phyloP scores from a whole-genome alignment of 1,140 invertebrate genomes.

The Caenorhabditis elegans region WBcel235 BX284604.4:7324501-7325000 shows the following conservation, averaged over 20 bases:
- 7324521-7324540: slow-evolving; percentile 27
- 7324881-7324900: not conserved
- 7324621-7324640: not conserved
- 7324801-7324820: not conserved
- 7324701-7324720: not conserved
- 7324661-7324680: not conserved
- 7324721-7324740: not conserved
- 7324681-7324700: not conserved
- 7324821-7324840: not conserved
- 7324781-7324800: not conserved
- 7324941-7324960: not conserved
- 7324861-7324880: not conserved
- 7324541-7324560: not conserved
- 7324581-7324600: slow-evolving; percentile 6
- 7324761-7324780: not conserved
- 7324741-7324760: slow-evolving; percentile 1
- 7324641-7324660: not conserved
- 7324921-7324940: not conserved
- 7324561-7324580: not conserved
- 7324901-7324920: not conserved
- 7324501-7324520: not conserved
- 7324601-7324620: not conserved
- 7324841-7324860: not conserved
- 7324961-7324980: not conserved
- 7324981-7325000: slow-evolving; percentile 12